Percentiles rank a stretch among this genome's conserved stretches.
These are phyloP conservation scores for Eulemur mongoz DNA, from an alignment of 2,797 vertebrate species.

Conservation along the genomic window DNA sequence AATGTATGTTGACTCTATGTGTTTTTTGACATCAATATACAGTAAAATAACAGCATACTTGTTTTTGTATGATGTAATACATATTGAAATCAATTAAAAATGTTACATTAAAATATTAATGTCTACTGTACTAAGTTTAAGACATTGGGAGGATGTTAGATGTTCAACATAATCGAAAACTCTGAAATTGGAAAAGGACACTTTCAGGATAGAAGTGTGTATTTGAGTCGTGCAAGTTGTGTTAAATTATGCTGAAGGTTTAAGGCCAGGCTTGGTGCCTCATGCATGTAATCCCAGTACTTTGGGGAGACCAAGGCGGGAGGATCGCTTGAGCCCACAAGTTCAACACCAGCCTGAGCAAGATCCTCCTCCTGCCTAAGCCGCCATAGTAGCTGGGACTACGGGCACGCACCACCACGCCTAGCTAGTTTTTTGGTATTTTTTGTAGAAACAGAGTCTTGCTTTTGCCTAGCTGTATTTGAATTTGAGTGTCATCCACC, in stretches of 20 bases:
- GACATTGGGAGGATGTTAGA: constrained; percentile 27
- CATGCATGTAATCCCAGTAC: too few relatives aligned
- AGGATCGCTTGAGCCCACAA: too few relatives aligned
- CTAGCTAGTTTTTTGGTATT: too few relatives aligned
- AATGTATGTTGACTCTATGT: not conserved
- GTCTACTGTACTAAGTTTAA: not conserved
- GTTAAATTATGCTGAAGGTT: constrained; percentile 12
- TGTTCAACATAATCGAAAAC: constrained; percentile 16
- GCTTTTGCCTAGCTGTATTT: too few relatives aligned
- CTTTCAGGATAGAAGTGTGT: not conserved
- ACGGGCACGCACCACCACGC: too few relatives aligned
- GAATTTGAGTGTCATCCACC: too few relatives aligned
- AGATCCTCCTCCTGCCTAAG: too few relatives aligned
- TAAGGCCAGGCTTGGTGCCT: not conserved
- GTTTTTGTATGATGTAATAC: constrained; percentile 10
- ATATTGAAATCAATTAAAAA: constrained; percentile 40
- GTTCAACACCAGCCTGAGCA: too few relatives aligned
- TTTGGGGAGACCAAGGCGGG: too few relatives aligned
- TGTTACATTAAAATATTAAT: constrained; percentile 7
- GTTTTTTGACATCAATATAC: not conserved
- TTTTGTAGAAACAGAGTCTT: too few relatives aligned
- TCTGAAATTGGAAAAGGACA: not conserved
- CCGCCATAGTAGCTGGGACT: too few relatives aligned
- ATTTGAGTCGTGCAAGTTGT: constrained; percentile 29
- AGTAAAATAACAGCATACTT: not conserved